Evolutionary conservation across 2,797 vertebrate species (phyloP).

Genomic region (Myotis myotis): DNA sequence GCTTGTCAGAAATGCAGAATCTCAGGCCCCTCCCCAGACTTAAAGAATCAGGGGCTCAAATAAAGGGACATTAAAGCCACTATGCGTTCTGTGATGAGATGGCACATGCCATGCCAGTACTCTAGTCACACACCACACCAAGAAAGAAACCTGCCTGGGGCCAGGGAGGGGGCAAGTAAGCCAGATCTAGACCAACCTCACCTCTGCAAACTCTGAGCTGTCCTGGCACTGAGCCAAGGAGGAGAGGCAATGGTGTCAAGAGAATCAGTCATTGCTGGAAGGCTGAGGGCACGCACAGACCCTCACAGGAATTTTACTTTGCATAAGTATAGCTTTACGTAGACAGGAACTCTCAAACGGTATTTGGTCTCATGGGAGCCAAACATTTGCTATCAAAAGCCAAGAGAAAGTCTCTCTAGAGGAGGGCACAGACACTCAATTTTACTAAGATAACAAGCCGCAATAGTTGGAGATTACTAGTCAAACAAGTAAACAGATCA

Average conservation of each 20-base stretch:
- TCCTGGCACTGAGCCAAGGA: background rate
- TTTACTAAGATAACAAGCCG: background rate
- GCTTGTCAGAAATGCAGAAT: conserved; percentile 17
- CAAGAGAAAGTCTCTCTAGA: background rate
- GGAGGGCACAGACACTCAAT: background rate
- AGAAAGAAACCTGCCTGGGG: background rate
- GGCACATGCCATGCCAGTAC: background rate
- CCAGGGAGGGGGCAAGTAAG: background rate
- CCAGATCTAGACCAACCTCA: background rate
- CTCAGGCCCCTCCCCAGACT: background rate
- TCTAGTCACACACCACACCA: background rate
- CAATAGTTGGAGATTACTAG: background rate
- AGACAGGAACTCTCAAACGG: background rate
- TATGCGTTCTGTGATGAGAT: background rate
- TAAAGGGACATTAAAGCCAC: background rate
- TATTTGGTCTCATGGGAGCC: background rate
- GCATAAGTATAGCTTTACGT: background rate
- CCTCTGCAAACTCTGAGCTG: background rate
- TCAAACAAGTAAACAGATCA: background rate
- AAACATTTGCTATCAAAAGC: background rate
- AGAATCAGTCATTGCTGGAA: background rate
- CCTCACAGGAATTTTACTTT: background rate
- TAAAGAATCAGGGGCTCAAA: background rate
- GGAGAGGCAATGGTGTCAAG: background rate
- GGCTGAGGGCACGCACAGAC: background rate